Base-by-base conservation (phyloP, 2,113 vertebrate genomes). In the Callionymus lyra region DNA sequence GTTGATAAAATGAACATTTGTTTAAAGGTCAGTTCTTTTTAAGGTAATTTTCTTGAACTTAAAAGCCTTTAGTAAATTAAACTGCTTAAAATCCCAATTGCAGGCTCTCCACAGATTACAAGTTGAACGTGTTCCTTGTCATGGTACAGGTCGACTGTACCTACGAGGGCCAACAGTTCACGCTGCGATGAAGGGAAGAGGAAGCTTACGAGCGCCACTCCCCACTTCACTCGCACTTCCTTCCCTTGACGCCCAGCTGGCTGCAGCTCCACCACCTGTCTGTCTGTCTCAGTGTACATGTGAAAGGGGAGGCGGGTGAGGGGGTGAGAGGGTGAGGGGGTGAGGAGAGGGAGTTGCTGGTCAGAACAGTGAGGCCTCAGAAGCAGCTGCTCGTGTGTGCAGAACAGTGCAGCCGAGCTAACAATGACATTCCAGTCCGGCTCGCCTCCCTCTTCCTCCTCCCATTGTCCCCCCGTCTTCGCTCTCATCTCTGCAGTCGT, bases 121-220 rank as follows among this genome's bases (percentile, higher is more conserved):
- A n/a, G n/a, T n/a, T n/a, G n/a, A n/a, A n/a, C 21, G 21, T 27
- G 21, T 27, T 27, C 21, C 21, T 5, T 4, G 8, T 27, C 21
- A 27, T 27, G 21, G 4, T 8, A 5, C 4, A 27, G 4, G 4
- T 5, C 8, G 21, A 27, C 21, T 27, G 21, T 8, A 27, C 21
- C 21, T 27, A 27, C 21, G 21, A n/a, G 21, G 8, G 21, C 21
- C 21, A 27, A 27, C 21, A 27, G 4, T 27, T 27, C 21, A 27
- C 21, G 21, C 21, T 27, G 21, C 21, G 21, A 27, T 27, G 21
- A 27, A 8, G 62, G 59, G 44, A 65, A 69, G 55, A 63, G 77
- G 74, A 84, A 81, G 63, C 63, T 70, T 74, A n/a, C 41, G 31
- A 66, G 67, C 56, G 2, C n/a, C 65, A 71, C 77, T 70, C 78